These are phyloP conservation scores for Tautogolabrus adspersus DNA, from an alignment of 2,113 vertebrate species.

Conservation along the genomic window DNA sequence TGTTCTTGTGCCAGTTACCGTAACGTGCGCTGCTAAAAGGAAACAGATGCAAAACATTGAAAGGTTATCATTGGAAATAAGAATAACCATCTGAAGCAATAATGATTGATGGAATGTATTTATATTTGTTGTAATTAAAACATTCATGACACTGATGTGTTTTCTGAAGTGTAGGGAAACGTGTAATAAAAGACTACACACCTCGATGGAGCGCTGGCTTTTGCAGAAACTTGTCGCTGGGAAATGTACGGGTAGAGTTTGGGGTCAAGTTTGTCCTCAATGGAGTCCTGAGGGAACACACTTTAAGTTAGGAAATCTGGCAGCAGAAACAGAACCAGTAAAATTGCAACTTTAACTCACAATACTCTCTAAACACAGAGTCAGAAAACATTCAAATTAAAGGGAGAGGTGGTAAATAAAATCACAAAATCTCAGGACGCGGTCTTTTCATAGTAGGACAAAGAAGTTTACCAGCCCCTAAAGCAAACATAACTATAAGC, in stretches of 20 bases:
- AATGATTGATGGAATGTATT: too few relatives aligned
- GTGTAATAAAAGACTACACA: constrained; percentile 53
- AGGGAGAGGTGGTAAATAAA: too few relatives aligned
- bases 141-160: too few relatives aligned
- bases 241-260: constrained; percentile 98
- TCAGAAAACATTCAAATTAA: not conserved
- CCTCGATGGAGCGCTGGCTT: constrained; percentile 93
- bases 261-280: constrained; percentile 97
- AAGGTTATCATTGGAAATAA: not conserved
- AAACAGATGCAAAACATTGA: not conserved
- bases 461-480: too few relatives aligned
- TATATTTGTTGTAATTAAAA: too few relatives aligned
- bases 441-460: too few relatives aligned
- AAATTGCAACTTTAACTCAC: not conserved
- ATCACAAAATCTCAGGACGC: too few relatives aligned
- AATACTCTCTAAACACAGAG: not conserved
- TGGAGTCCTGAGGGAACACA: constrained; percentile 87
- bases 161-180: not conserved
- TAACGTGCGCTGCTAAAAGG: constrained; percentile 89
- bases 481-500: too few relatives aligned
- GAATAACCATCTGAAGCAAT: too few relatives aligned
- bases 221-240: constrained; percentile 91
- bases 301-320: not conserved
- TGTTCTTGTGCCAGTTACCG: constrained; percentile 99
- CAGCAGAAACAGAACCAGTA: not conserved